phyloP scores from a whole-genome alignment of 2,113 vertebrate species.

The Columba janthina region DNA sequence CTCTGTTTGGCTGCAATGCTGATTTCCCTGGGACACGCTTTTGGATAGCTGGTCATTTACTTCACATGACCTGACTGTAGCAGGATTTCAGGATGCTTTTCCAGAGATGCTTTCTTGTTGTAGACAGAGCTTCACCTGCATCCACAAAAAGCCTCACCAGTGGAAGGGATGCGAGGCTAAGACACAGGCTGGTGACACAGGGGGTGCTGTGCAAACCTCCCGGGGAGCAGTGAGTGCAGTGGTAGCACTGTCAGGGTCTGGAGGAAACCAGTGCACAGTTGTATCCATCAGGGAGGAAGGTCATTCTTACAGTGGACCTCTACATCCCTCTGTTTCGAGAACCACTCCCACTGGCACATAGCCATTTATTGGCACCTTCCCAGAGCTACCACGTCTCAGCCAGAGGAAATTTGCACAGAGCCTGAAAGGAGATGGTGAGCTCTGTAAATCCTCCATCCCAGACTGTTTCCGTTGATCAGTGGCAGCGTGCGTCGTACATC shows the following conservation, averaged over 20 bases:
- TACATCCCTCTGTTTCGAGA: neutral
- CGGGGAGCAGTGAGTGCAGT: neutral
- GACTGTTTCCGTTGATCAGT: neutral
- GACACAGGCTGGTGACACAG: neutral
- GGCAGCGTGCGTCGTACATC: neutral
- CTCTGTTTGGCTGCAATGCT: neutral
- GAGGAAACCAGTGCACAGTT: neutral
- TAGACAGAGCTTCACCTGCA: neutral
- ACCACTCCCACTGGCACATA: neutral
- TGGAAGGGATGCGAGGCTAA: neutral
- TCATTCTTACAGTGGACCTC: neutral
- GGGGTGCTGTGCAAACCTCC: neutral
- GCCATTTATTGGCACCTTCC: neutral
- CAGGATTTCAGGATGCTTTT: neutral
- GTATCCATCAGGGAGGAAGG: neutral
- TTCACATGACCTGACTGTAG: neutral
- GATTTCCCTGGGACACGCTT: neutral
- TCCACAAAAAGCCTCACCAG: neutral
- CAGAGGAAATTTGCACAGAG: neutral
- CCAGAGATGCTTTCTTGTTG: neutral
- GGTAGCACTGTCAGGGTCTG: neutral
- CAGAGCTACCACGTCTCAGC: neutral
- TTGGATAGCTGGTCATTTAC: neutral
- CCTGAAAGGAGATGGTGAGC: neutral
- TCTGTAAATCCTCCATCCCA: slow-evolving; percentile 24